Conservation (phyloP, 1,140 invertebrate genomes). For the Macrosteles quadrilineatus region DNA sequence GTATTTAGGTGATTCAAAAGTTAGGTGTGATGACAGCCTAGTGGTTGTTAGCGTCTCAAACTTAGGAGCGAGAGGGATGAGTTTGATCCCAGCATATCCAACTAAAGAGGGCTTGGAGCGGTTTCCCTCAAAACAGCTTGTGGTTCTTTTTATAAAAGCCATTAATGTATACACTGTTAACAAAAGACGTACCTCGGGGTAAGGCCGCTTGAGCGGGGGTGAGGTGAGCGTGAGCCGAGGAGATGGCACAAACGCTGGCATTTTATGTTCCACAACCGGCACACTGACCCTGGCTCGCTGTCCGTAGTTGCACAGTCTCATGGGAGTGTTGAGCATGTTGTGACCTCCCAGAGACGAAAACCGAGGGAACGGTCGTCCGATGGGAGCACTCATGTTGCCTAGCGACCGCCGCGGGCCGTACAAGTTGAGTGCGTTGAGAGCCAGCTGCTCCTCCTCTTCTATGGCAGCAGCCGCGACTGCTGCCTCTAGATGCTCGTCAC, state of each 20-base stretch:
- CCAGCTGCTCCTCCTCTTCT: conserved; percentile 66
- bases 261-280: neutral
- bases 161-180: too few species aligned
- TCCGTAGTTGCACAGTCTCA: conserved; percentile 1
- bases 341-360: conserved; percentile 33
- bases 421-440: conserved; percentile 7
- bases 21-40: too few species aligned
- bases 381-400: conserved; percentile 25
- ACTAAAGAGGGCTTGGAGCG: too few species aligned
- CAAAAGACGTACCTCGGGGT: conserved; percentile 28
- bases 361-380: conserved; percentile 11
- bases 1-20: too few species aligned
- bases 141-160: too few species aligned
- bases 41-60: too few species aligned
- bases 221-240: conserved; percentile 24
- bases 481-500: conserved; percentile 56
- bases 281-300: conserved; percentile 21
- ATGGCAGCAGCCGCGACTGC: conserved; percentile 74
- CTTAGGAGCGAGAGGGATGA: too few species aligned
- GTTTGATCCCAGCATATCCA: too few species aligned
- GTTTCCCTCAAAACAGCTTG: too few species aligned
- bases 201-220: conserved; percentile 29
- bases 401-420: conserved; percentile 23
- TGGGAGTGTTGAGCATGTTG: conserved; percentile 27
- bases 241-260: neutral